A percentile compares a stretch with the other conserved stretches of the same genome.
Conservation (phyloP, 2,113 vertebrate genomes). For the Prunella himalayana region DNA sequence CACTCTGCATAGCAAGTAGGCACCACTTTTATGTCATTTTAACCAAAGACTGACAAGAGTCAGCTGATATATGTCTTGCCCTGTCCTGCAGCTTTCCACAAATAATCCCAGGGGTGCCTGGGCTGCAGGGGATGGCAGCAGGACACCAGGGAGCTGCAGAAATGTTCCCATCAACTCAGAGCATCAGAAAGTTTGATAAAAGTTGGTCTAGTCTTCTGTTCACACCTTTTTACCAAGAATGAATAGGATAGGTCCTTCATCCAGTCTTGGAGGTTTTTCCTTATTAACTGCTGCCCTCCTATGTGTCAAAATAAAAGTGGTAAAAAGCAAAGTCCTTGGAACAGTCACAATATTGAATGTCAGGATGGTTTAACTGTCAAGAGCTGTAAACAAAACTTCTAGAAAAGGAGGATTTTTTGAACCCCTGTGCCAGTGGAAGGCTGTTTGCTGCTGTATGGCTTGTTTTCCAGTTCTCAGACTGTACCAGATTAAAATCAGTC, state of each 20-base stretch:
- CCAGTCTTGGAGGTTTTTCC: not conserved
- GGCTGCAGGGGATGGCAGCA: accelerated
- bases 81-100: not conserved
- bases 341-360: not conserved
- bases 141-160: not conserved
- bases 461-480: not conserved
- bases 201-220: not conserved
- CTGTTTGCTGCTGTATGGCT: not conserved
- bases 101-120: not conserved
- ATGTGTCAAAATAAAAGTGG: not conserved
- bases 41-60: not conserved
- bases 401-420: not conserved
- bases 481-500: not conserved
- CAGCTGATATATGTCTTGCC: not conserved
- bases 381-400: not conserved
- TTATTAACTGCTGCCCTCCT: conserved; percentile 23
- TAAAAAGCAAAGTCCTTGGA: not conserved
- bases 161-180: not conserved
- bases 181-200: not conserved
- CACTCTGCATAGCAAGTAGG: not conserved
- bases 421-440: not conserved
- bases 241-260: not conserved
- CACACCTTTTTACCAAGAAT: not conserved
- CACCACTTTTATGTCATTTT: not conserved
- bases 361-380: not conserved